Evolutionary conservation across 1,140 invertebrate genomes (phyloP), one percentile per base, ranked within the genome.

Genomic region (Drosophila gunungcola): DNA sequence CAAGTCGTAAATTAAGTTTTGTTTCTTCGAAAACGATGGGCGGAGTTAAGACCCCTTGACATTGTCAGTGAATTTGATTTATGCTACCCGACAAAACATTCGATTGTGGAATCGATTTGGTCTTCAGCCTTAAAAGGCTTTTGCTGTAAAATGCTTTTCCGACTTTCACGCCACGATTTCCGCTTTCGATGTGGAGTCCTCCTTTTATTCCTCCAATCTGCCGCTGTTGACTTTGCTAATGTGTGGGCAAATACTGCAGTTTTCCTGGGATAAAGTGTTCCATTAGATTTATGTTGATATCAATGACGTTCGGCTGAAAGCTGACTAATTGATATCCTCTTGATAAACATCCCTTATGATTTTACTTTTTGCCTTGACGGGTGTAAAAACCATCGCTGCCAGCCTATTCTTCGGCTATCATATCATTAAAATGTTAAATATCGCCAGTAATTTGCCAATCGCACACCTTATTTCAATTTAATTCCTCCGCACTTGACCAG

Each of bases 181-280:
- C 83, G 82, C 72, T 78, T 80, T 46, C 39, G 7, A 16, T 41
- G 41, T 32, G 34, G n/a, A 32, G n/a, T 63, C n/a, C 27, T 41
- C 41, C 32, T 60, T 39, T 16, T 55, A 16, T 76, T 48, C 25
- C 46, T 9, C 46, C 46, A 48, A 48, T 48, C 29, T 58, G 39
- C 49, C 29, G 64, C 63, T 90, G 48, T 90, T 90, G 72, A 90
- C 85, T 63, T 51, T 76, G 78, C 72, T 90, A 90, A 90, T 90
- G 85, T 84, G 58, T 85, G 61, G 25, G 82, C 58, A 90, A 90
- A 90, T 80, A 90, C 61, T 81, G 85, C 85, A 82, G 13, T 81
- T 65, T 65, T 74, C 54, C 45, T 46, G 60, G 63, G 38, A 60
- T 27, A 16, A 62, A 41, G n/a, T 32, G 58, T 54, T 58, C 21